Base-by-base conservation (phyloP, 2,113 vertebrate genomes). In the Ceratotherium simum region DNA sequence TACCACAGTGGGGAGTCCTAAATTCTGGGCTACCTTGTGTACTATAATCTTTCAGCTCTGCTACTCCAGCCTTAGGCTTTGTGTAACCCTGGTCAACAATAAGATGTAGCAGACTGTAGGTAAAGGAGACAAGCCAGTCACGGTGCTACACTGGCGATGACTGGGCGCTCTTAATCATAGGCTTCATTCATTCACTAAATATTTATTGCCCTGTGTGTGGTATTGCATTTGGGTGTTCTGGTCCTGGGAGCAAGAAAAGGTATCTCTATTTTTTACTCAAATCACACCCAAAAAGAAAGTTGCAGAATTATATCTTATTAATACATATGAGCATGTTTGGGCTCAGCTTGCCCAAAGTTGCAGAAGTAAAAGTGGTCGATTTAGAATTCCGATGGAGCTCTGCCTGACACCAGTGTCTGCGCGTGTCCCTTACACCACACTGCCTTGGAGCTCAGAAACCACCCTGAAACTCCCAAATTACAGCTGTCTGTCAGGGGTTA, bases 141-240 rank as follows among this genome's bases (percentile, higher is more conserved):
- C 42, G 2, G 5, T 5, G 17, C 12, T 56, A 1, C 2, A 1
- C 69, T 20, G 29, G 64, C 51, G 60, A 6, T 3, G 11, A 39
- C 39, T 25, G 48, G 36, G 36, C 8, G 1, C 62, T 94, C 20
- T 3, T 8, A 25, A 69, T 75, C 12, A 10, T 0, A 27, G 33
- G 7, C 33, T 48, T 60, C 29, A 18, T 67, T 76, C 39, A 36
- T 51, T 46, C 21, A 27, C 25, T 18, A 8, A 62, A 18, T 51
- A 7, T 67, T 58, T 21, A 42, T 64, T 58, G 80, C 65, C 27
- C 73, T 54, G 2, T 9, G 14, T 42, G n/a, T 58, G 48, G 46
- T 54, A 27, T 56, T 91, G 12, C 25, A 6, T 29, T 86, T 36
- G 5, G 1, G 31, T 48, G 16, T 31, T 58, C 27, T 58, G 27